Conservation (phyloP, 2,113 vertebrate species). For the Larimichthys crocea region DNA sequence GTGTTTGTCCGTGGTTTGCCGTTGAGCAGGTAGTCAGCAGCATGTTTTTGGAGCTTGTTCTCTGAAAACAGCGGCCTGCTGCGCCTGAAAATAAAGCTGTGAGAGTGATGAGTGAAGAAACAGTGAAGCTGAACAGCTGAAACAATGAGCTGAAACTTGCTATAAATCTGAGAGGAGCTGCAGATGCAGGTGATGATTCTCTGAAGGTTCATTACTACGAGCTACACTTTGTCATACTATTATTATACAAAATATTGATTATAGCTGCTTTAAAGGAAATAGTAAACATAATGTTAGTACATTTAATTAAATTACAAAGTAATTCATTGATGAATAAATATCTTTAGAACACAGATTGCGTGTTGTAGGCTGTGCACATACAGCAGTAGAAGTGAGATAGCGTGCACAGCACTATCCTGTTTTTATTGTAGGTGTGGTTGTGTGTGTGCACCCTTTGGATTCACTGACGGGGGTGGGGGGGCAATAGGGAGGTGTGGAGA, state of each 20-base stretch:
- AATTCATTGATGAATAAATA: not conserved
- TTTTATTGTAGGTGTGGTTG: slow-evolving; percentile 6
- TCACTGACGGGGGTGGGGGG: slow-evolving; percentile 18
- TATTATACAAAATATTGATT: not conserved
- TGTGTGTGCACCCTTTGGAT: slow-evolving; percentile 13
- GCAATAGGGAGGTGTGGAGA: slow-evolving; percentile 46
- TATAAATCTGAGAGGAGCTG: too few relatives aligned
- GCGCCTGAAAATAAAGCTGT: not conserved
- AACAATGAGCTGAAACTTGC: not conserved
- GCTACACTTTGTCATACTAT: not conserved
- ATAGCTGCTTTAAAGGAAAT: not conserved
- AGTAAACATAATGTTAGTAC: not conserved
- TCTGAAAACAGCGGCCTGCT: not conserved
- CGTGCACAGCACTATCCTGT: slow-evolving; percentile 12
- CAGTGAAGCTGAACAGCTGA: not conserved
- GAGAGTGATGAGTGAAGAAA: not conserved
- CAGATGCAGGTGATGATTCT: too few relatives aligned
- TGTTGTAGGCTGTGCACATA: not conserved
- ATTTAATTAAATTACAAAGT: not conserved
- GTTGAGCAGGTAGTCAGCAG: not conserved
- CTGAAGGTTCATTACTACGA: too few relatives aligned
- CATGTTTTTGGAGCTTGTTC: not conserved
- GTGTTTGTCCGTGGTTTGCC: not conserved
- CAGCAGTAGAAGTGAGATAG: slow-evolving; percentile 1
- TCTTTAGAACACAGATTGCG: not conserved